These are phyloP conservation scores for Odontomyia ornata DNA, from an alignment of 2,888 invertebrate species.

Conservation along the genomic window DNA sequence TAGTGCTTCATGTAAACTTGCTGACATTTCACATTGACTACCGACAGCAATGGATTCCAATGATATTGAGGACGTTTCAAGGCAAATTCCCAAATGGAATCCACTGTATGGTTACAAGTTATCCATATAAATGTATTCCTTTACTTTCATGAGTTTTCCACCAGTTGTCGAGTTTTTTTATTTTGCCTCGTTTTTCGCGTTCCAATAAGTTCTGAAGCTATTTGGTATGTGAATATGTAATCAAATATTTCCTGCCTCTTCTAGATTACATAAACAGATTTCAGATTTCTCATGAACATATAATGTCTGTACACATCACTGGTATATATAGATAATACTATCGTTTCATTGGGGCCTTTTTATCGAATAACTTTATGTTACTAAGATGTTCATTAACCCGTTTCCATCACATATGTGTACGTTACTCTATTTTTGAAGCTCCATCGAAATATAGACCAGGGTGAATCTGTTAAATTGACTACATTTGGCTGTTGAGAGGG, in stretches of 20 bases:
- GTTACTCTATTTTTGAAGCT: neutral
- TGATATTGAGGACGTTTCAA: neutral
- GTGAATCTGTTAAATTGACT: neutral
- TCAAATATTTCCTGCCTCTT: constrained; percentile 3
- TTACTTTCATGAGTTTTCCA: neutral
- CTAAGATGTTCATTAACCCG: constrained; percentile 44
- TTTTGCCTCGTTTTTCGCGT: neutral
- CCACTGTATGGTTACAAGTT: neutral
- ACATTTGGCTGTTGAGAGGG: too few species aligned
- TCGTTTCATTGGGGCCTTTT: neutral
- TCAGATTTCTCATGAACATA: neutral
- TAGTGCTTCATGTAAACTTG: too few species aligned
- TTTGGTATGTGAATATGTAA: constrained; percentile 9
- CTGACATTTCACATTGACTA: neutral
- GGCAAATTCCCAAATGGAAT: neutral
- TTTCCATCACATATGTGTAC: neutral
- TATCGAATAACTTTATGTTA: constrained; percentile 4
- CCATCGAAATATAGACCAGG: neutral
- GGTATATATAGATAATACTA: neutral
- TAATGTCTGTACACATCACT: too few species aligned
- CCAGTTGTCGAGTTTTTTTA: neutral
- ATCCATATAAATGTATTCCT: neutral
- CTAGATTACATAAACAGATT: neutral
- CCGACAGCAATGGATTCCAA: neutral
- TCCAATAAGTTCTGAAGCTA: constrained; percentile 1